A percentile compares a stretch with the other conserved stretches of the same genome.
Evolutionary conservation across 2,113 vertebrate genomes (phyloP).

Genomic region (Mus spicilegus): DNA sequence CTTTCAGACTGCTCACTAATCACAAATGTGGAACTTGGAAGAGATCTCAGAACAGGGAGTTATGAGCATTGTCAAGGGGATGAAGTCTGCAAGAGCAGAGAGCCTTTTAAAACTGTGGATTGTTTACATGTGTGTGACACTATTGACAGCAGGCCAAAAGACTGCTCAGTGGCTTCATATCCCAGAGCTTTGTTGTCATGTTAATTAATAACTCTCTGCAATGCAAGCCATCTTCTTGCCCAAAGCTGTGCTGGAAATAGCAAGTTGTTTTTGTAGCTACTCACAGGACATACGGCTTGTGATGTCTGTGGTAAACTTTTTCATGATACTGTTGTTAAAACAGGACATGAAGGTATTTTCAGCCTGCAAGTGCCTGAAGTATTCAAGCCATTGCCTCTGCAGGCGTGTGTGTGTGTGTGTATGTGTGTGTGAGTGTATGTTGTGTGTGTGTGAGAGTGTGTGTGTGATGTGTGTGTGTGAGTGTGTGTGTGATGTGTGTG

Average conservation of each 20-base stretch:
- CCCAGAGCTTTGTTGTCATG: conserved; percentile 63
- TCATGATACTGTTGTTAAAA: neutral
- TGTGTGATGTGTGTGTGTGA: neutral
- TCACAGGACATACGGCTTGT: neutral
- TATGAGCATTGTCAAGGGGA: conserved; percentile 61
- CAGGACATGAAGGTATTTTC: neutral
- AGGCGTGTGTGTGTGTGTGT: neutral
- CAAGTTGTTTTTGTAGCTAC: conserved; percentile 64
- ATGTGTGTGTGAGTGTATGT: neutral
- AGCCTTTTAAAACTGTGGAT: conserved; percentile 49
- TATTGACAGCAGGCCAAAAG: conserved; percentile 44
- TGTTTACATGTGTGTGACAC: conserved; percentile 72
- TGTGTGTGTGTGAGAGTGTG: neutral
- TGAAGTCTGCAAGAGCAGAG: conserved; percentile 59
- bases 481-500: no score
- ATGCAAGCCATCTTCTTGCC: conserved; percentile 57
- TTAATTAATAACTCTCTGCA: conserved; percentile 78
- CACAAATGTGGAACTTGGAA: conserved; percentile 66
- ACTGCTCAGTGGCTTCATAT: conserved; percentile 62
- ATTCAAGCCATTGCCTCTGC: neutral
- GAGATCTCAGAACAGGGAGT: conserved; percentile 51
- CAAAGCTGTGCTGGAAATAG: conserved; percentile 54
- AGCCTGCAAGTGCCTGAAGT: neutral
- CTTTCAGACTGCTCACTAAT: conserved; percentile 54
- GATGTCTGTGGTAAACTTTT: neutral